phyloP scores from a whole-genome alignment of 2,888 invertebrate genomes.

The Chouioia cunea region DNA sequence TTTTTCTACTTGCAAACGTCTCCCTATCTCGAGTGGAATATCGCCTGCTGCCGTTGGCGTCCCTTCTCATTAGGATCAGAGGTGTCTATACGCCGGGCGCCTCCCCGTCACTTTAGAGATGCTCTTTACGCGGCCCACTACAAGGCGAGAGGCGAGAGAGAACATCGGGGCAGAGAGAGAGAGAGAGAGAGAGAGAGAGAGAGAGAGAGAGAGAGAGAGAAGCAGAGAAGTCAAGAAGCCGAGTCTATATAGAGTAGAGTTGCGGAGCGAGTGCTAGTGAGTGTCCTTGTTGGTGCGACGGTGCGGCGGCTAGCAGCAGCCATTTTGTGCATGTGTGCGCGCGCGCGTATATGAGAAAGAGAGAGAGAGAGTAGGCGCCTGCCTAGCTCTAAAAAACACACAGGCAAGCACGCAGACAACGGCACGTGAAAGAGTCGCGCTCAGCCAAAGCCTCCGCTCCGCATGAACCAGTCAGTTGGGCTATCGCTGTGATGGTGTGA shows the following conservation, averaged over 20 bases:
- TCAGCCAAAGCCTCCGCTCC: no score
- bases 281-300: background rate
- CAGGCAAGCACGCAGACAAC: background rate
- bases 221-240: background rate
- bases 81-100: no score
- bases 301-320: constrained; percentile 11
- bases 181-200: constrained; percentile 2
- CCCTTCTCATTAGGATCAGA: no score
- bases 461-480: no score
- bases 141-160: background rate
- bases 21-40: no score
- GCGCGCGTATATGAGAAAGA: constrained; percentile 1
- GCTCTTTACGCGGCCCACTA: no score
- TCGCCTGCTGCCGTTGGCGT: no score
- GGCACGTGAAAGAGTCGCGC: background rate
- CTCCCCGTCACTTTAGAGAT: no score
- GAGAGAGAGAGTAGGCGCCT: no score
- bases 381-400: constrained; percentile 31
- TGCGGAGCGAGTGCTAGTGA: background rate
- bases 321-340: constrained; percentile 40
- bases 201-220: background rate
- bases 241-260: background rate
- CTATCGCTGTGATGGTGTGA: no score
- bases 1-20: no score
- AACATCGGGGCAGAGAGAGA: background rate